Evolutionary conservation across 2,797 vertebrate species (phyloP).

Genomic region (Trachops cirrhosus): DNA sequence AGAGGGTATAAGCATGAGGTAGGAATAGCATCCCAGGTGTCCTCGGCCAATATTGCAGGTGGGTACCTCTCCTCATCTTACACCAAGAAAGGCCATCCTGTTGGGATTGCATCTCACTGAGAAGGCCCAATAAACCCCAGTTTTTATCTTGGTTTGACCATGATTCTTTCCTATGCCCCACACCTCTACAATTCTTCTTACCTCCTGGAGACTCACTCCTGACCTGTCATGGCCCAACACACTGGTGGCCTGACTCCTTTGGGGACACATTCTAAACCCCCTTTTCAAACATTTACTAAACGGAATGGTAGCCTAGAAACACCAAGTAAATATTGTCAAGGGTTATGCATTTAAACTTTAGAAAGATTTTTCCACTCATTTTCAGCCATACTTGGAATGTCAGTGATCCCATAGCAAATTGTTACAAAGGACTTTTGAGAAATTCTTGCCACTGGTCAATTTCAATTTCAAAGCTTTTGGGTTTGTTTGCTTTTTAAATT

Average conservation of each 20-base stretch:
- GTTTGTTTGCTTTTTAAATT: slow-evolving; percentile 64
- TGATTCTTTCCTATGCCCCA: not conserved
- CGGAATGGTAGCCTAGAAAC: slow-evolving; percentile 59
- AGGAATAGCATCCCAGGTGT: not conserved
- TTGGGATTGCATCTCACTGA: not conserved
- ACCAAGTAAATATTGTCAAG: slow-evolving; percentile 29
- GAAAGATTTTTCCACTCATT: slow-evolving; percentile 61
- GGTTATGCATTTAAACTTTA: slow-evolving; percentile 43
- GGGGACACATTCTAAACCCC: not conserved
- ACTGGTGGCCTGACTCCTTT: not conserved
- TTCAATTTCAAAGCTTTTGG: slow-evolving; percentile 66
- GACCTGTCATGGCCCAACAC: not conserved
- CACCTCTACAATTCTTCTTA: not conserved
- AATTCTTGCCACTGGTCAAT: slow-evolving; percentile 60
- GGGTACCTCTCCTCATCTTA: not conserved
- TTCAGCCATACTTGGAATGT: slow-evolving; percentile 73
- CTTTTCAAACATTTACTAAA: not conserved
- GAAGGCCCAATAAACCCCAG: not conserved
- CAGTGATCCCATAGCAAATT: slow-evolving; percentile 60
- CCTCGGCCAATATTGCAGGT: not conserved
- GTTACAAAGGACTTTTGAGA: slow-evolving; percentile 68
- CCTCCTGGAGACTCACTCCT: not conserved
- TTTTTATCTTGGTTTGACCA: not conserved
- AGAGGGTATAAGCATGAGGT: not conserved
- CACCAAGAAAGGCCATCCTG: not conserved